Evolutionary conservation across 2,797 vertebrate species (phyloP).

Genomic region (Discoglossus pictus): DNA sequence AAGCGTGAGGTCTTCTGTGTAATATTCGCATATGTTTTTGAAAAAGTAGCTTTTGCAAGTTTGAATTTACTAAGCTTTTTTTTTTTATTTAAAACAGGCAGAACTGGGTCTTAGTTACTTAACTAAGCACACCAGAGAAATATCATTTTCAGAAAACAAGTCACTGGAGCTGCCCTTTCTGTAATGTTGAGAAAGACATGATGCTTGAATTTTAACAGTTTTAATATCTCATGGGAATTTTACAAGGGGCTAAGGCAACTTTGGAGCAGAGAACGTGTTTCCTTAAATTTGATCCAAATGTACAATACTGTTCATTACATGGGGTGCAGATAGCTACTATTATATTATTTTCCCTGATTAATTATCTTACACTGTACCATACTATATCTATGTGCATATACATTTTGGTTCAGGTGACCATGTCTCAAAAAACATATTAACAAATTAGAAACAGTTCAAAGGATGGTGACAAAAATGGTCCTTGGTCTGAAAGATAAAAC

Average conservation of each 20-base stretch:
- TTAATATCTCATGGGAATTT: conserved; percentile 7
- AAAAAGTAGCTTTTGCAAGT: conserved; percentile 36
- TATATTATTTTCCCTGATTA: too few relatives aligned
- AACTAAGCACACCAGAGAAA: conserved; percentile 11
- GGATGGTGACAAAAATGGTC: too few relatives aligned
- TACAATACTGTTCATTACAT: background rate
- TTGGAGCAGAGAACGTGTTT: conserved; percentile 4
- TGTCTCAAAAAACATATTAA: too few relatives aligned
- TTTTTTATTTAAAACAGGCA: conserved; percentile 48
- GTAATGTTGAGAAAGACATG: background rate
- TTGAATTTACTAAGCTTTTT: conserved; percentile 30
- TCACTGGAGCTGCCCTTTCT: background rate
- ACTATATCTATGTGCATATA: too few relatives aligned
- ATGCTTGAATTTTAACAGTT: conserved; percentile 6
- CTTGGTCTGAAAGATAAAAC: too few relatives aligned
- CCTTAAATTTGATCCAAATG: background rate
- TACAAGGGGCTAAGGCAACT: conserved; percentile 4
- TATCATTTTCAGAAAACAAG: background rate
- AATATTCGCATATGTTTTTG: conserved; percentile 30
- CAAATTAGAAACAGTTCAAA: too few relatives aligned
- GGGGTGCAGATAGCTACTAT: background rate
- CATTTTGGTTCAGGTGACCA: too few relatives aligned
- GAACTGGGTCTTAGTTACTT: conserved; percentile 28
- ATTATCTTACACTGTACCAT: too few relatives aligned
- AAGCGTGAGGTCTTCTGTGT: conserved; percentile 22